Evolutionary conservation across 2,797 vertebrate genomes (phyloP).

Genomic region (Siniperca undulata): DNA sequence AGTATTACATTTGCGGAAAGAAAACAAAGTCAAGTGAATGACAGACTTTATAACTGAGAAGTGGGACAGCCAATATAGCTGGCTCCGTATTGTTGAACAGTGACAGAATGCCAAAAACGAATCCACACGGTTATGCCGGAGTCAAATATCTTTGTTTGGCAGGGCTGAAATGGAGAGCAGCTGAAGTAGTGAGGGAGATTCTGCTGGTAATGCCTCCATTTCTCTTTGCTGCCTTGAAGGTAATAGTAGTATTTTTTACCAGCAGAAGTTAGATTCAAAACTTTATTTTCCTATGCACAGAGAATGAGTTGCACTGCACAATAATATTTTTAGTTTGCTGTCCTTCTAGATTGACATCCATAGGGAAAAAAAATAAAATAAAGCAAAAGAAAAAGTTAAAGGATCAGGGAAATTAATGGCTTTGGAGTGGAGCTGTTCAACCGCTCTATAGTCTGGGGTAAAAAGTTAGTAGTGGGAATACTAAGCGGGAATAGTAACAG

Average conservation of each 20-base stretch:
- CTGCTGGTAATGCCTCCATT: neutral
- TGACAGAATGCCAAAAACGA: conserved; percentile 39
- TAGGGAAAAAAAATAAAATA: neutral
- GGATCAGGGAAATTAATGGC: neutral
- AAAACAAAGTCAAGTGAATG: conserved; percentile 64
- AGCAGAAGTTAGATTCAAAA: neutral
- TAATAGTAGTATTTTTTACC: neutral
- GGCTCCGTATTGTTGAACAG: conserved; percentile 24
- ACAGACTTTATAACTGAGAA: conserved; percentile 35
- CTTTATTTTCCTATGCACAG: neutral
- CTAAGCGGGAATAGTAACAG: neutral
- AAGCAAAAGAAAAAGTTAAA: neutral
- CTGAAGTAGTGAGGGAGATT: conserved; percentile 6
- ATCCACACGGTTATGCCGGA: conserved; percentile 17
- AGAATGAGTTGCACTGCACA: neutral
- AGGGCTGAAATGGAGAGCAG: conserved; percentile 26
- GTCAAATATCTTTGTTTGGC: conserved; percentile 19
- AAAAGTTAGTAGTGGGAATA: neutral
- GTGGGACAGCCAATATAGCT: conserved; percentile 15
- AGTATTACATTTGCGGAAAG: conserved; percentile 45
- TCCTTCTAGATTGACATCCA: neutral
- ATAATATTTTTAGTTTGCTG: neutral
- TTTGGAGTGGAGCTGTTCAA: conserved; percentile 13
- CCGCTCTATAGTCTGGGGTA: neutral
- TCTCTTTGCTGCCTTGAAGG: neutral